phyloP scores from a whole-genome alignment of 2,888 invertebrate species.

The Luperina testacea region DNA sequence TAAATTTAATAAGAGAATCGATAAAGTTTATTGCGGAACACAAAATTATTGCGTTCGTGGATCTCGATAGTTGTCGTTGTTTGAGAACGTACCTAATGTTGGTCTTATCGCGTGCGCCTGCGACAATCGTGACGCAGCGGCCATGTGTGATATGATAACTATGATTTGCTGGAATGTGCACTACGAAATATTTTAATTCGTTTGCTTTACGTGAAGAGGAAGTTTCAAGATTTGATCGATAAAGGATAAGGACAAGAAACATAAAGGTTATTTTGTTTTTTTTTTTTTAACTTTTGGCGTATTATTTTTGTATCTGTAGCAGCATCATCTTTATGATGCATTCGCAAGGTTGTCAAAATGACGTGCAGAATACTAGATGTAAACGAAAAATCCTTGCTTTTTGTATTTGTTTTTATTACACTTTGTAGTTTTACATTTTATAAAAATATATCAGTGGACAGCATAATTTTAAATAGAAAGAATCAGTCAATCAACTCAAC shows the following conservation, averaged over 20 bases:
- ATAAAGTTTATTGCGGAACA: conserved; percentile 85
- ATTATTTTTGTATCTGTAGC: conserved; percentile 1
- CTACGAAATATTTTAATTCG: conserved; percentile 67
- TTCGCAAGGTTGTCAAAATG: conserved; percentile 21
- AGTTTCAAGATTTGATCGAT: conserved; percentile 44
- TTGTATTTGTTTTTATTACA: conserved; percentile 6
- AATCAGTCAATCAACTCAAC: no score
- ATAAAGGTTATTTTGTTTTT: conserved; percentile 7
- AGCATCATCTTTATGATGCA: conserved; percentile 8
- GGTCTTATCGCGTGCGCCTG: conserved; percentile 78
- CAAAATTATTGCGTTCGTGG: conserved; percentile 88
- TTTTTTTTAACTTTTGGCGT: conserved; percentile 2
- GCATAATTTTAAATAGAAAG: not conserved
- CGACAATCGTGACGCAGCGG: conserved; percentile 86
- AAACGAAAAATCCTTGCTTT: conserved; percentile 1
- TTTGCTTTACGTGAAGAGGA: conserved; percentile 55
- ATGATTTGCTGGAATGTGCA: conserved; percentile 70
- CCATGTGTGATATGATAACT: conserved; percentile 78
- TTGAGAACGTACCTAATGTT: conserved; percentile 82
- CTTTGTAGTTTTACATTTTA: not conserved
- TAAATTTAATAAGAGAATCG: conserved; percentile 87
- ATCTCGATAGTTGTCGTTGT: conserved; percentile 87
- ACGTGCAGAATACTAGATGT: conserved; percentile 8
- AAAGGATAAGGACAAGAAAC: conserved; percentile 20
- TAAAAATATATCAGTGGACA: not conserved